A percentile compares a stretch with the other conserved stretches of the same genome.
Evolutionary conservation across 2,797 vertebrate genomes (phyloP).

Genomic region (Atherinosoma microstoma): DNA sequence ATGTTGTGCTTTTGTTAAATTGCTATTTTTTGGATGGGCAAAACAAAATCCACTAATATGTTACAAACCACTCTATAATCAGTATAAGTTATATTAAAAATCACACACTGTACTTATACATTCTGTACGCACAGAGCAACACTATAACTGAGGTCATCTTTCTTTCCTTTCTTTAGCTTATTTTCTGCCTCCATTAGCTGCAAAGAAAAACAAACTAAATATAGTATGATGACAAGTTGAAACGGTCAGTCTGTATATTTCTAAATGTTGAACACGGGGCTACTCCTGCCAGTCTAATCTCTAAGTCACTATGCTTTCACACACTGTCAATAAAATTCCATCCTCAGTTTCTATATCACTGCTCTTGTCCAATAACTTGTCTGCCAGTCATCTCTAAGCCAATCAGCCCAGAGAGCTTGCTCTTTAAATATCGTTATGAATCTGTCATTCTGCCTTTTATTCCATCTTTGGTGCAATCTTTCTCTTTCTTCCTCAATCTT

Average conservation of each 20-base stretch:
- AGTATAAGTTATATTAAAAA: neutral
- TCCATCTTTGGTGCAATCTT: neutral
- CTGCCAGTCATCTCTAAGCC: neutral
- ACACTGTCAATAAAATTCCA: neutral
- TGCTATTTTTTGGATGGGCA: neutral
- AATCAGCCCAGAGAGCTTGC: neutral
- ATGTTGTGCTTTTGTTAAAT: neutral
- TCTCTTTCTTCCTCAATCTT: neutral
- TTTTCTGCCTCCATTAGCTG: neutral
- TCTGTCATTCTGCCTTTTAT: constrained; percentile 8
- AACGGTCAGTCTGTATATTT: neutral
- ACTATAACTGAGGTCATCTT: neutral
- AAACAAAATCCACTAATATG: too few relatives aligned
- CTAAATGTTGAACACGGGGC: neutral
- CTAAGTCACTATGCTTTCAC: neutral
- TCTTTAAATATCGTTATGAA: constrained; percentile 1
- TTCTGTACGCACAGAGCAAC: neutral
- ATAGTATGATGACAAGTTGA: neutral
- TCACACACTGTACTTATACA: neutral
- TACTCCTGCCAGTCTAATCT: neutral
- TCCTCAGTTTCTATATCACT: constrained; percentile 2
- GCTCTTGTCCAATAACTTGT: neutral
- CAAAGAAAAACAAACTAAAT: neutral
- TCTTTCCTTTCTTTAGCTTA: neutral
- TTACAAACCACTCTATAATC: too few relatives aligned